Percentiles rank a stretch among this genome's conserved stretches.
Conservation (phyloP, 2,888 invertebrate species). For the Xestoiulus laeticollis region DNA sequence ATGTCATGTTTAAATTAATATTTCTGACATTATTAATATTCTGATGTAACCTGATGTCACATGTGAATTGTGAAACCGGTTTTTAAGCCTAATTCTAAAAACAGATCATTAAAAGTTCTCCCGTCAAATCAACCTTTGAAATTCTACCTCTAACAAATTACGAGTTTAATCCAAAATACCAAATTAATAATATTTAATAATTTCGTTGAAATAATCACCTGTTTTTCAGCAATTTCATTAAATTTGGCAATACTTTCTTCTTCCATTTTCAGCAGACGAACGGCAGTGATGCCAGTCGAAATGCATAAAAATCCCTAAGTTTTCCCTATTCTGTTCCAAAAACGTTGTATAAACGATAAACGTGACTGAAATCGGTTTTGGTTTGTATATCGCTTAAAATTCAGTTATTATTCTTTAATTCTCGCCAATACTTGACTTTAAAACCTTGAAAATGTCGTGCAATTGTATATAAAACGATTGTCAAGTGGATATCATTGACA, state of each 20-base stretch:
- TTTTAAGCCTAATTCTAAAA: background rate
- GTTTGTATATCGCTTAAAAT: background rate
- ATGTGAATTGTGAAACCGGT: too few relatives aligned
- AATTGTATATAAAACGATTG: too few relatives aligned
- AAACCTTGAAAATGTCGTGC: too few relatives aligned
- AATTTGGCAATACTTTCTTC: background rate
- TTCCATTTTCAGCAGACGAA: background rate
- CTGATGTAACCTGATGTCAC: too few relatives aligned
- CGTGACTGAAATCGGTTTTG: background rate
- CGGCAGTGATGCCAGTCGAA: background rate
- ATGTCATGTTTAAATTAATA: too few relatives aligned
- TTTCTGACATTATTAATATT: too few relatives aligned
- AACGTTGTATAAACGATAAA: background rate
- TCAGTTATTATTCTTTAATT: background rate
- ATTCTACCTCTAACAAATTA: too few relatives aligned
- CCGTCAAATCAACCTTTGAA: background rate
- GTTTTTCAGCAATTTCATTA: slow-evolving; percentile 45
- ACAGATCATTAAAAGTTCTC: background rate
- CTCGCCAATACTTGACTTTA: background rate
- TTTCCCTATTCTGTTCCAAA: background rate
- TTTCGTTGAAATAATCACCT: background rate
- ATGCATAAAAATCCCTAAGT: background rate
- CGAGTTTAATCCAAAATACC: background rate
- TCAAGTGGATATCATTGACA: background rate
- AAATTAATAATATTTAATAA: background rate